Evolutionary conservation across 2,113 vertebrate genomes (phyloP), one percentile per base, ranked within the genome.

Genomic region (Triplophysa siluroides): DNA sequence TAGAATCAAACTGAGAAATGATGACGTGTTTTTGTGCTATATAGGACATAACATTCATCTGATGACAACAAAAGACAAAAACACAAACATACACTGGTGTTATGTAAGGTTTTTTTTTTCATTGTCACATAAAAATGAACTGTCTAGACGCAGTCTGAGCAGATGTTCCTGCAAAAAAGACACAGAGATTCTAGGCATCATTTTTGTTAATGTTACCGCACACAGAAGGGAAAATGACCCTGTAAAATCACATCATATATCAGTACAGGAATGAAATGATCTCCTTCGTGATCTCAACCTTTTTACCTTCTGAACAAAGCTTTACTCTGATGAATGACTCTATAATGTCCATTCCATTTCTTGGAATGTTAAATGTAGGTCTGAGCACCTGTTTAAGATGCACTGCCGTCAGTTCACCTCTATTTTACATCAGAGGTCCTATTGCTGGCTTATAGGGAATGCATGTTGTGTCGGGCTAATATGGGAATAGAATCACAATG

Each of bases 241-340:
- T 16, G 16, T 16, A 50, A 67, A 80, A 71, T 38, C 62, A 66
- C 47, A 33, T 18, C 11, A 47, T 83, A 61, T 69, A 52, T 79
- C 76, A 72, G 45, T 8, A 11, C 23, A 19, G 41, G 23, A 54
- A 19, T 60, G 70, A 41, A 41, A 58, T 52, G 58, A 50, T 60
- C 38, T 58, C 60, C 29, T 38, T 6, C 1, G 33, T 38, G 33
- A 38, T 38, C 80, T 80, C 63, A 78, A 65, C 9, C 64, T 33
- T 69, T 45, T 47, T 13, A 41, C 47, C 45, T 75, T 73, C 58
- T 47, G 19, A 41, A 67, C 33, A 45, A 70, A 58, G 47, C 38
- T n/a, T 71, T 41, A 70, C 43, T 16, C 72, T 72, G 58, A 76
- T 80, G 29, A 72, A 83, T 80, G 33, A 64, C 45, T 76, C 47